phyloP scores from a whole-genome alignment of 2,797 vertebrate species.

The Sebastes vulpes region DNA sequence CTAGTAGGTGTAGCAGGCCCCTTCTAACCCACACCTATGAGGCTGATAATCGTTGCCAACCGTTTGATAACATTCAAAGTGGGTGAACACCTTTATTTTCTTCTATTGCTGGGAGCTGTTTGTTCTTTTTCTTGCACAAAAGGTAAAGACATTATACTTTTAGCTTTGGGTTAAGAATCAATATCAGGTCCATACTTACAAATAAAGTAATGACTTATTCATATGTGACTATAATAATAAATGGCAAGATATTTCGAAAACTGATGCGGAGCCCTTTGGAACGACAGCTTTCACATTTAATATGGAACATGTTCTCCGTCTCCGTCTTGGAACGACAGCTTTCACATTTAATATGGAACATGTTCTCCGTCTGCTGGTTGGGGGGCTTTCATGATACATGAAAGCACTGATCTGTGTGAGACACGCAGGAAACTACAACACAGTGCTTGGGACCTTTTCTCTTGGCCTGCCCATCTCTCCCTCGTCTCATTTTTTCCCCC shows the following conservation, averaged over 20 bases:
- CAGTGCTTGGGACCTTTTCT: slow-evolving; percentile 29
- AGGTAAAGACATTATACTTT: neutral
- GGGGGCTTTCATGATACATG: neutral
- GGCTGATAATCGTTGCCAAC: neutral
- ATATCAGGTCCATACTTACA: neutral
- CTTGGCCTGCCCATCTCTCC: neutral
- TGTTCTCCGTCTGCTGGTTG: neutral
- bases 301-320: neutral
- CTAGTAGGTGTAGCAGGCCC: too few relatives aligned
- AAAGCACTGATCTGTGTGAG: slow-evolving; percentile 39
- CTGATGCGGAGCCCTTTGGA: neutral
- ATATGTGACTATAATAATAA: neutral
- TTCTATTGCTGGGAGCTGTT: neutral
- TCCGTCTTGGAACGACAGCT: neutral
- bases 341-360: neutral
- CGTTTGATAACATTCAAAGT: neutral
- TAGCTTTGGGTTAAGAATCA: neutral
- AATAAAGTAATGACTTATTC: neutral
- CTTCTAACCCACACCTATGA: neutral
- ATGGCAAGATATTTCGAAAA: neutral
- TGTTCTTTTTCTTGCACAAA: neutral
- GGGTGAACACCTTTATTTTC: neutral
- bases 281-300: neutral
- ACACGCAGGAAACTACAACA: neutral
- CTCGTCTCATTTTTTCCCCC: neutral